Percentiles rank a stretch among this genome's conserved stretches.
phyloP scores from a whole-genome alignment of 2,888 invertebrate genomes.

The Seladonia tumulorum region DNA sequence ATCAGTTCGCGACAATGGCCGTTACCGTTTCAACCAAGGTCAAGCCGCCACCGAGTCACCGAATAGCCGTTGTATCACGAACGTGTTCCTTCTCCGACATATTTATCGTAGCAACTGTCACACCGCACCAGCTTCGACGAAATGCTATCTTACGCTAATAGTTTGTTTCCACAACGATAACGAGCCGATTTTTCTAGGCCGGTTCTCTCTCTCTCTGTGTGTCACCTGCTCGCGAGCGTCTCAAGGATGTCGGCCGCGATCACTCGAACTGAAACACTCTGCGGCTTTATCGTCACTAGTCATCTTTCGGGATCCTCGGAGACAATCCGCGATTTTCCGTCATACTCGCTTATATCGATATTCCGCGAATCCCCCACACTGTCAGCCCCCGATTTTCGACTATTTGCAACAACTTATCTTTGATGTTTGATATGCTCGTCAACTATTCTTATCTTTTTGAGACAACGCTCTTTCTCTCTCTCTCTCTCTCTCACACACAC shows the following conservation, averaged over 20 bases:
- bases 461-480: neutral
- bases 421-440: neutral
- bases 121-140: slow-evolving; percentile 53
- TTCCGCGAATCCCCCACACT: neutral
- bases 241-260: slow-evolving; percentile 54
- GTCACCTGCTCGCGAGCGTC: slow-evolving; percentile 27
- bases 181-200: slow-evolving; percentile 55
- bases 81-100: slow-evolving; percentile 56
- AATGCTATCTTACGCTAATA: slow-evolving; percentile 80
- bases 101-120: slow-evolving; percentile 69
- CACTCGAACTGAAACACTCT: slow-evolving; percentile 27
- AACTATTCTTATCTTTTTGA: neutral
- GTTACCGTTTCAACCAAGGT: neutral
- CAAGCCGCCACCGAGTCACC: slow-evolving; percentile 12
- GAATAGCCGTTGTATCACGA: slow-evolving; percentile 13
- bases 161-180: slow-evolving; percentile 82
- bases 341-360: slow-evolving; percentile 29
- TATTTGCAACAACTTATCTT: slow-evolving; percentile 3
- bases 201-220: neutral
- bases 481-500: neutral
- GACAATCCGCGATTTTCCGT: slow-evolving; percentile 22
- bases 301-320: slow-evolving; percentile 22
- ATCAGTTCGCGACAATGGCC: neutral
- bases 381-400: neutral
- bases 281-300: slow-evolving; percentile 22